phyloP scores from a whole-genome alignment of 2,113 vertebrate species.

The Oceanites oceanicus region DNA sequence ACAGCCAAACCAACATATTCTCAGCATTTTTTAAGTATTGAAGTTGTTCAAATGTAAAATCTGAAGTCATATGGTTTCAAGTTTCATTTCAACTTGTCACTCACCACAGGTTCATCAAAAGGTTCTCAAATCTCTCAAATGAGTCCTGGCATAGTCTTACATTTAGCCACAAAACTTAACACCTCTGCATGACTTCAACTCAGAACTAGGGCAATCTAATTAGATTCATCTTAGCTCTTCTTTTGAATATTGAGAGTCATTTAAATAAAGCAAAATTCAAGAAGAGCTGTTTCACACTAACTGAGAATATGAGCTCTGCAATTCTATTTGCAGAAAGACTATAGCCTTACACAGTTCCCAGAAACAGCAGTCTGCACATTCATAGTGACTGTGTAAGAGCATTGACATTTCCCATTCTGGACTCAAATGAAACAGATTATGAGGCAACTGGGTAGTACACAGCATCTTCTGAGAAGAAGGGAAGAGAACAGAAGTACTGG shows the following conservation, averaged over 20 bases:
- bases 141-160: neutral
- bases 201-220: neutral
- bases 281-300: neutral
- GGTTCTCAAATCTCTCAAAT: neutral
- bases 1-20: neutral
- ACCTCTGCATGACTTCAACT: neutral
- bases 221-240: neutral
- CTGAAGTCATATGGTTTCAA: neutral
- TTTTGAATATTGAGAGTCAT: neutral
- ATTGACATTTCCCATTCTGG: neutral
- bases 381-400: neutral
- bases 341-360: neutral
- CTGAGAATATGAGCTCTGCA: neutral
- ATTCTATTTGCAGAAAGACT: neutral
- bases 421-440: neutral
- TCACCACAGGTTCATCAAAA: constrained; percentile 1
- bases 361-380: neutral
- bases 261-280: constrained; percentile 4
- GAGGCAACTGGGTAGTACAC: neutral
- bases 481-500: neutral
- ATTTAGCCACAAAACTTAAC: neutral
- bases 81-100: neutral
- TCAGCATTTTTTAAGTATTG: neutral
- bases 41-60: neutral
- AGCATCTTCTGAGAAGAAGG: neutral